phyloP scores from a whole-genome alignment of 2,888 invertebrate species.

The Hecatera dysodea region DNA sequence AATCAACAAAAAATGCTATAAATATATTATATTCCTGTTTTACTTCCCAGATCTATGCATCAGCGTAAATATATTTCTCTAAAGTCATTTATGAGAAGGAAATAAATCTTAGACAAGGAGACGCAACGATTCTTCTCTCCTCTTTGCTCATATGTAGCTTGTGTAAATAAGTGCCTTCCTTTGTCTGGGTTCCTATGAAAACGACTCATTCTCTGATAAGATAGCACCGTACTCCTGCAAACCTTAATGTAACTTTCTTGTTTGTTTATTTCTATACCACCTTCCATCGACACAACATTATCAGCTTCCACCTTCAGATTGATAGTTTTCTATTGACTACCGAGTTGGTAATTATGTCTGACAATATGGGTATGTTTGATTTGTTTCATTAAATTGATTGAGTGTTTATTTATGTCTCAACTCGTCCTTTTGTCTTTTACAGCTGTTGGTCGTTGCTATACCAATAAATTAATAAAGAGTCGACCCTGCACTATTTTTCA shows the following conservation, averaged over 20 bases:
- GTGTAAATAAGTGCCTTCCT: conserved; percentile 18
- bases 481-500: neutral
- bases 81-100: neutral
- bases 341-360: neutral
- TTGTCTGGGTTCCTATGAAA: conserved; percentile 46
- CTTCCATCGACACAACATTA: neutral
- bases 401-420: conserved; percentile 15
- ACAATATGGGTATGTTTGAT: neutral
- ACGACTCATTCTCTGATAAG: conserved; percentile 50
- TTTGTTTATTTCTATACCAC: neutral
- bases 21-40: neutral
- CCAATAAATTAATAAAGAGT: conserved; percentile 11
- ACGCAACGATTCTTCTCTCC: neutral
- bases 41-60: neutral
- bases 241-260: neutral
- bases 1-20: neutral
- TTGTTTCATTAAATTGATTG: conserved; percentile 3
- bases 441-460: conserved; percentile 6
- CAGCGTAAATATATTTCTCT: neutral
- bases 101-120: neutral
- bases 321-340: neutral
- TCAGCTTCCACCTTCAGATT: neutral
- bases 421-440: conserved; percentile 9
- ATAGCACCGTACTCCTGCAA: neutral
- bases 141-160: neutral